A percentile compares a stretch with the other conserved stretches of the same genome.
These are phyloP conservation scores for Alethe diademata DNA, from an alignment of 2,113 vertebrate species.

Conservation along the genomic window DNA sequence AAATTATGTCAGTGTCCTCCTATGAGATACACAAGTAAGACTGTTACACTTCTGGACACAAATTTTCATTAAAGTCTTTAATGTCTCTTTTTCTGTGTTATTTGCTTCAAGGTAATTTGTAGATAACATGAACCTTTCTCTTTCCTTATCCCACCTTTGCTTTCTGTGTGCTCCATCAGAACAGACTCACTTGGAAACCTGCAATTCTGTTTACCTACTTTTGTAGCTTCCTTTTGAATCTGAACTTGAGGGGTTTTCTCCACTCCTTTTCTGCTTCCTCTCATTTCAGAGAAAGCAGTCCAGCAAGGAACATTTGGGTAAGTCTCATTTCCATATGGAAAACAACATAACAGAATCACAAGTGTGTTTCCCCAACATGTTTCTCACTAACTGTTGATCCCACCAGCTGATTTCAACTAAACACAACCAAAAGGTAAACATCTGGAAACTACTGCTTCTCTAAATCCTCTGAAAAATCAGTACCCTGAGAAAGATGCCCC, in stretches of 20 bases:
- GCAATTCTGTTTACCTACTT: not conserved
- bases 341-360: not conserved
- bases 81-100: not conserved
- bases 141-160: not conserved
- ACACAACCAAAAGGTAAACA: not conserved
- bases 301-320: not conserved
- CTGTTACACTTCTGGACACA: not conserved
- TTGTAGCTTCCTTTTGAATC: not conserved
- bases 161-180: not conserved
- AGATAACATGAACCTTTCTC: rapidly evolving
- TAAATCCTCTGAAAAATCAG: not conserved
- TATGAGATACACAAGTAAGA: not conserved
- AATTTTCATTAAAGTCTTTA: not conserved
- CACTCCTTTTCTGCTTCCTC: not conserved
- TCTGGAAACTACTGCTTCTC: not conserved
- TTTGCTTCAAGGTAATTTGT: not conserved
- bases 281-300: not conserved
- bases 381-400: not conserved
- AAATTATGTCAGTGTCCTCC: not conserved
- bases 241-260: not conserved
- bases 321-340: not conserved
- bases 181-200: not conserved
- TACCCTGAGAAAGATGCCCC: rapidly evolving
- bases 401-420: not conserved
- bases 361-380: not conserved